A percentile compares a stretch with the other conserved stretches of the same genome.
Evolutionary conservation across 1,140 invertebrate genomes (phyloP).

Genomic region (Drosophila grimshawi): DNA sequence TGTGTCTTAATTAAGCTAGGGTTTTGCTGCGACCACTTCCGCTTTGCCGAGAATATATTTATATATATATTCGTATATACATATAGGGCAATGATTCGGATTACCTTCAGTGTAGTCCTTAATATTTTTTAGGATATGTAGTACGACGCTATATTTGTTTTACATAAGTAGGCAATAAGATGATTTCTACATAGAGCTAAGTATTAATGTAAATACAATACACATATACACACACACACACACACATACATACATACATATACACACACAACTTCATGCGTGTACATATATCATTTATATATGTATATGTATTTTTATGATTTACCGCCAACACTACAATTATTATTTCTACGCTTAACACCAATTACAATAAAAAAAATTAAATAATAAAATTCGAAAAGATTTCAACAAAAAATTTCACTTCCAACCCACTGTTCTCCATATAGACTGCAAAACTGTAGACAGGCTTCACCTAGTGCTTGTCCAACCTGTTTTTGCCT

Average conservation of each 20-base stretch:
- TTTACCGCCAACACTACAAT: slow-evolving; percentile 31
- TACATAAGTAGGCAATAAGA: slow-evolving; percentile 59
- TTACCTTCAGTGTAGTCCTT: slow-evolving; percentile 57
- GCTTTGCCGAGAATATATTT: slow-evolving; percentile 22
- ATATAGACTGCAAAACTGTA: background rate
- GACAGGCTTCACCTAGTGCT: background rate
- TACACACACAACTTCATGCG: slow-evolving; percentile 38
- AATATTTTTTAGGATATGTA: slow-evolving; percentile 53
- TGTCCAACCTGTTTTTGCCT: background rate
- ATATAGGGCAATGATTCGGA: slow-evolving; percentile 57
- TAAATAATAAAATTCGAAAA: slow-evolving; percentile 63
- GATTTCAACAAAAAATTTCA: slow-evolving; percentile 55
- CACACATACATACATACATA: slow-evolving; percentile 27
- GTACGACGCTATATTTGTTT: slow-evolving; percentile 75
- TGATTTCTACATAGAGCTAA: slow-evolving; percentile 64
- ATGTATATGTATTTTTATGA: slow-evolving; percentile 21
- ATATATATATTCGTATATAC: background rate
- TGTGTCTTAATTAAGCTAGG: slow-evolving; percentile 80
- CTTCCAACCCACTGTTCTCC: background rate
- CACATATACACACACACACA: slow-evolving; percentile 18
- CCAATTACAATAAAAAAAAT: slow-evolving; percentile 57
- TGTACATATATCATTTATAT: slow-evolving; percentile 27
- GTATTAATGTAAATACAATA: slow-evolving; percentile 47
- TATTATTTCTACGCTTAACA: slow-evolving; percentile 76
- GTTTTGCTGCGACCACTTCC: slow-evolving; percentile 51